Evolutionary conservation across 1,140 invertebrate species (phyloP).

Genomic region (Eubasilissa regina): DNA sequence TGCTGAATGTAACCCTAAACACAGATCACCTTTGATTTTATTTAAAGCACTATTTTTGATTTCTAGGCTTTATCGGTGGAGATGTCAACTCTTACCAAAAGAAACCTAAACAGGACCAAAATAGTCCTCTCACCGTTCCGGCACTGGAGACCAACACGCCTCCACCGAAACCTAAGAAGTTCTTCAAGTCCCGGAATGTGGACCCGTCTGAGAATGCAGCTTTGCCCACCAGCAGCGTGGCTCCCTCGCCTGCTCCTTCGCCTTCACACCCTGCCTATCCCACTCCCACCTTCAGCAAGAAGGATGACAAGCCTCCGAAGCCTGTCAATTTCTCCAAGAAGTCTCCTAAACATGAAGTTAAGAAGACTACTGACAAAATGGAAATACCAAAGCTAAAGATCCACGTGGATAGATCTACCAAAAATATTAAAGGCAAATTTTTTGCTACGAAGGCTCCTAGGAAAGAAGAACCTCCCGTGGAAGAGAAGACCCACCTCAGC

Average conservation of each 20-base stretch:
- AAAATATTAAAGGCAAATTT: slow-evolving; percentile 64
- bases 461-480: slow-evolving; percentile 65
- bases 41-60: not conserved
- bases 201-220: slow-evolving; percentile 74
- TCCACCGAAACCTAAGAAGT: slow-evolving; percentile 86
- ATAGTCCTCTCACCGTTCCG: slow-evolving; percentile 72
- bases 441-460: slow-evolving; percentile 69
- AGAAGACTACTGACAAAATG: slow-evolving; percentile 46
- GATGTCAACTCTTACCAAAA: slow-evolving; percentile 65
- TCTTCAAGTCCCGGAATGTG: slow-evolving; percentile 89
- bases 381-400: slow-evolving; percentile 60
- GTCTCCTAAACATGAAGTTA: slow-evolving; percentile 47
- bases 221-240: slow-evolving; percentile 72
- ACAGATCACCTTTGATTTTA: too few species aligned
- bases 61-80: slow-evolving; percentile 20
- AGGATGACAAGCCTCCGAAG: slow-evolving; percentile 66
- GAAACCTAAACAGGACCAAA: slow-evolving; percentile 75
- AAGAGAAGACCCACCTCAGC: slow-evolving; percentile 65
- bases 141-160: slow-evolving; percentile 72
- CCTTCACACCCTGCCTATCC: slow-evolving; percentile 67
- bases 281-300: slow-evolving; percentile 73
- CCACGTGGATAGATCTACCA: slow-evolving; percentile 68
- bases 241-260: slow-evolving; percentile 71
- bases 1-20: too few species aligned
- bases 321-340: slow-evolving; percentile 58